Evolutionary conservation across 2,888 invertebrate genomes (phyloP).

Genomic region (Agonopterix alstromeriana): DNA sequence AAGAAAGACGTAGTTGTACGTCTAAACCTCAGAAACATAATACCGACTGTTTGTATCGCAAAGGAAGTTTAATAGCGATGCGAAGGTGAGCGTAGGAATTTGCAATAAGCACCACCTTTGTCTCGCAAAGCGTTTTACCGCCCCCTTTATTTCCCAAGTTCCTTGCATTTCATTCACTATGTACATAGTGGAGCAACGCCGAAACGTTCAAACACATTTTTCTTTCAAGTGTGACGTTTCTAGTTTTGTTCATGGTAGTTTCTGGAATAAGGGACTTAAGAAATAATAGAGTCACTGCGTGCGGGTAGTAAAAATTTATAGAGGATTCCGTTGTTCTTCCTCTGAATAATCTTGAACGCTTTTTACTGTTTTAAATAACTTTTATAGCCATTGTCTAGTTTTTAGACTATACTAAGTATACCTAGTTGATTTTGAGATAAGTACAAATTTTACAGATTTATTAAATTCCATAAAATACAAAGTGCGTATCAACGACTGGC

Average conservation of each 20-base stretch:
- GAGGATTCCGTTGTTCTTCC: too few species aligned
- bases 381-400: too few species aligned
- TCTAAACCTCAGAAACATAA: constrained; percentile 4
- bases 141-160: constrained; percentile 58
- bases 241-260: constrained; percentile 16
- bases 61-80: constrained; percentile 51
- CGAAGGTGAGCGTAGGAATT: constrained; percentile 62
- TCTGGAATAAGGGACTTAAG: neutral
- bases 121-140: constrained; percentile 39
- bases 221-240: constrained; percentile 33
- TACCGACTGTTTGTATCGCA: constrained; percentile 30
- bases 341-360: too few species aligned
- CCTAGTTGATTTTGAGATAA: too few species aligned
- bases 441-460: too few species aligned
- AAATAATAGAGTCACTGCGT: too few species aligned
- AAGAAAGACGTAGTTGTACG: too few species aligned
- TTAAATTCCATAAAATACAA: too few species aligned
- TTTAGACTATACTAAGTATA: too few species aligned
- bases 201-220: constrained; percentile 42
- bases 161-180: constrained; percentile 59
- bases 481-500: too few species aligned
- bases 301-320: too few species aligned
- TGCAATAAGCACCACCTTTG: constrained; percentile 69
- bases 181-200: constrained; percentile 32
- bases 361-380: too few species aligned